These are phyloP conservation scores for Epinephelus moara DNA, from an alignment of 2,113 vertebrate species.

Conservation along the genomic window DNA sequence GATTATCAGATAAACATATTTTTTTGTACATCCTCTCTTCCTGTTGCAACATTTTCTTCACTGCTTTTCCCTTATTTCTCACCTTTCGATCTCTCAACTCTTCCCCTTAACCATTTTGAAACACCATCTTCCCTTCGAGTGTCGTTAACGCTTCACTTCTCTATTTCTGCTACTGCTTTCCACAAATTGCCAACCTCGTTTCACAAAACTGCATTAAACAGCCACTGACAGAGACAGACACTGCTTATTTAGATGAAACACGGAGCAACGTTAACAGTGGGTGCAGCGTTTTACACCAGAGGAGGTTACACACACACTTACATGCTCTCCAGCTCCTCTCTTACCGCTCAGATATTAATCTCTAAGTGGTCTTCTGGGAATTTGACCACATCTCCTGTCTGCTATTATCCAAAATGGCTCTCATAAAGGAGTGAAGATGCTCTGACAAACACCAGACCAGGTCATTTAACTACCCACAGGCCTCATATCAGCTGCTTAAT, in stretches of 20 bases:
- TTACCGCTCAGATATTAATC: conserved; percentile 11
- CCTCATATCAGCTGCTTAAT: not conserved
- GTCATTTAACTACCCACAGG: not conserved
- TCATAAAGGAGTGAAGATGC: not conserved
- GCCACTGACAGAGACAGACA: not conserved
- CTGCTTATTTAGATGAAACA: not conserved
- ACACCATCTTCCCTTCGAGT: not conserved
- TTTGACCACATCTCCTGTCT: not conserved
- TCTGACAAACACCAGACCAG: not conserved
- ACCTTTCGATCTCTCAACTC: not conserved
- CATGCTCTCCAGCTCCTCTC: not conserved
- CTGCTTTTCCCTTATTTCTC: not conserved
- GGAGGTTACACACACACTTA: not conserved
- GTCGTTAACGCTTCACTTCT: not conserved
- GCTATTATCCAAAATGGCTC: not conserved
- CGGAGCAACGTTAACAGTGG: not conserved
- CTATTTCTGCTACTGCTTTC: not conserved
- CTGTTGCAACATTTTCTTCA: not conserved
- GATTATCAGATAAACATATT: not conserved
- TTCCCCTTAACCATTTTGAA: not conserved
- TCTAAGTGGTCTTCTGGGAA: conserved; percentile 8
- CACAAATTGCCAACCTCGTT: not conserved
- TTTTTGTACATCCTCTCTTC: not conserved
- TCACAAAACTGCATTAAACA: not conserved
- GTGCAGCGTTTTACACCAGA: not conserved